A percentile compares a stretch with the other conserved stretches of the same genome.
These are phyloP conservation scores for Odontomachus brunneus DNA, from an alignment of 1,140 invertebrate genomes.

Conservation along the genomic window DNA sequence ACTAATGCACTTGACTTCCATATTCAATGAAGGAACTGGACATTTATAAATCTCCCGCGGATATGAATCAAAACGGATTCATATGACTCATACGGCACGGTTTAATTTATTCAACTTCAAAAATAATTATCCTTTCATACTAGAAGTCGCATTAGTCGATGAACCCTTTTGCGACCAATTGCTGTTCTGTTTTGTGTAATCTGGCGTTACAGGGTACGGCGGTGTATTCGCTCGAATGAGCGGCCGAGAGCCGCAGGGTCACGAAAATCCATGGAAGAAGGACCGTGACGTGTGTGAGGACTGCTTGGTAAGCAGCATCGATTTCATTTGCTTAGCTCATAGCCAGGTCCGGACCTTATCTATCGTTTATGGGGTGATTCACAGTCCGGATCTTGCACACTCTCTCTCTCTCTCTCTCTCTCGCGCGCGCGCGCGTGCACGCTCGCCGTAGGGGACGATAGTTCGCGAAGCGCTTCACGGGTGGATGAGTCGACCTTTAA, in stretches of 20 bases:
- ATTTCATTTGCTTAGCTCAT: constrained; percentile 49
- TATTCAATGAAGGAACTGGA: constrained; percentile 48
- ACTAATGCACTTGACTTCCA: constrained; percentile 54
- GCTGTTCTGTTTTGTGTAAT: no score
- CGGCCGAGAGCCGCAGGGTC: neutral
- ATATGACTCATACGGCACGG: neutral
- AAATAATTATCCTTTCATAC: neutral
- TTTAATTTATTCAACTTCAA: constrained; percentile 5
- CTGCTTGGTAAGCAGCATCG: constrained; percentile 47
- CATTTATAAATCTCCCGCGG: constrained; percentile 15
- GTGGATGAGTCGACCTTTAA: constrained; percentile 82
- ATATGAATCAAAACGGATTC: neutral
- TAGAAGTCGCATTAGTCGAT: neutral
- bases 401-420: neutral
- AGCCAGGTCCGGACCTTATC: constrained; percentile 62
- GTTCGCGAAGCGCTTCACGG: constrained; percentile 76
- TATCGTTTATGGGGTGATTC: constrained; percentile 74
- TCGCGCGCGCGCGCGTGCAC: neutral
- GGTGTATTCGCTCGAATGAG: no score
- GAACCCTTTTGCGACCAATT: neutral
- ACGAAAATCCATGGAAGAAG: constrained; percentile 21
- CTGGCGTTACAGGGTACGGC: no score
- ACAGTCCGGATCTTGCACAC: constrained; percentile 63
- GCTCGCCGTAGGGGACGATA: constrained; percentile 76
- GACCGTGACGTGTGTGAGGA: neutral